A percentile compares a stretch with the other conserved stretches of the same genome.
Evolutionary conservation across 2,797 vertebrate genomes (phyloP).

Genomic region (Hoplostethus mediterraneus): DNA sequence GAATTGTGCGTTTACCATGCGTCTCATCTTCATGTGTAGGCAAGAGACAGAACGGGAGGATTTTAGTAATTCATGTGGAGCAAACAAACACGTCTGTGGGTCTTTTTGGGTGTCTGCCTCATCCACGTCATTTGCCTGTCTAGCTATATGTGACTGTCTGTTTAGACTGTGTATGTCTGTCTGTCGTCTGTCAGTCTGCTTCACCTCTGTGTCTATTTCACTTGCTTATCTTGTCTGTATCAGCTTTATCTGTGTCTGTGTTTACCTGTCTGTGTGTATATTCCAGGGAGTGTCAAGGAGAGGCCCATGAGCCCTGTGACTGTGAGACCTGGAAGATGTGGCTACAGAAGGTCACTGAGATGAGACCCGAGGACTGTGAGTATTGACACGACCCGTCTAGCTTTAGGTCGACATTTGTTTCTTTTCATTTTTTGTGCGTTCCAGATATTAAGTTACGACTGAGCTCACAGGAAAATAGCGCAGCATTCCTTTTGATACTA

Average conservation of each 20-base stretch:
- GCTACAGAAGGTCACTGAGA: constrained; percentile 96
- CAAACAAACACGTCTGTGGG: constrained; percentile 4
- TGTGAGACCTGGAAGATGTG: constrained; percentile 98
- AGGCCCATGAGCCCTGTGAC: constrained; percentile 98
- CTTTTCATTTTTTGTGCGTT: background rate
- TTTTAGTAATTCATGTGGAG: background rate
- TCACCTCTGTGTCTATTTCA: background rate
- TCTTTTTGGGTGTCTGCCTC: background rate
- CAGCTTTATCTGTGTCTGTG: background rate
- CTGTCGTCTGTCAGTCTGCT: background rate
- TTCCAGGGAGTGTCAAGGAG: constrained; percentile 96
- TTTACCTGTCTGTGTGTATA: constrained; percentile 8
- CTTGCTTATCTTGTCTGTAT: background rate
- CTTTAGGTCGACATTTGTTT: background rate
- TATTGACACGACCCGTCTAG: constrained; percentile 1
- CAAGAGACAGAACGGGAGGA: background rate
- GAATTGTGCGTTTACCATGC: constrained; percentile 15
- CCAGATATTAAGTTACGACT: background rate
- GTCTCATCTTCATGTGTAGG: background rate
- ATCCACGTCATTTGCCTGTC: background rate
- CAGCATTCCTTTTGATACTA: background rate
- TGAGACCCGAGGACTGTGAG: constrained; percentile 98
- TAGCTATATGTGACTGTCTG: background rate
- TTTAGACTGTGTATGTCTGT: background rate
- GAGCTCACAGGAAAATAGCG: background rate